phyloP scores from a whole-genome alignment of 64 coral and sea anemone genomes.

The Montipora cactus region DNA sequence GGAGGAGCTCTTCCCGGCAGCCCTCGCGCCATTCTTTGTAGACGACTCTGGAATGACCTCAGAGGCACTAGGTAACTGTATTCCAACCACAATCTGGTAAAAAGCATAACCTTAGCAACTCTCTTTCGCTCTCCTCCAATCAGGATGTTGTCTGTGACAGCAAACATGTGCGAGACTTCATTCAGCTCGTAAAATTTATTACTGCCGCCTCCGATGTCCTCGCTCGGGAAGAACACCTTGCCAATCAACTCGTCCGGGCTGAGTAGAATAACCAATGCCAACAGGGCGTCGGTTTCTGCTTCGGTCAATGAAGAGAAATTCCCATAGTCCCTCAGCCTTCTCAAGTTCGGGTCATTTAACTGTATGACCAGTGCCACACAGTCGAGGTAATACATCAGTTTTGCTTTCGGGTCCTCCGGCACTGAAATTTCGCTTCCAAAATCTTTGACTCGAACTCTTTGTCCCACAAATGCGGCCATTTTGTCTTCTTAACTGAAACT shows the following conservation, averaged over 20 bases:
- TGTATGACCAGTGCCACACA: neutral
- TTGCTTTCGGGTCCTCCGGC: neutral
- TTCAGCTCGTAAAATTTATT: conserved; percentile 10
- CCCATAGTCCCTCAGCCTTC: neutral
- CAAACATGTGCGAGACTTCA: neutral
- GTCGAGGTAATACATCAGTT: neutral
- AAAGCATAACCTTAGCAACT: conserved; percentile 12
- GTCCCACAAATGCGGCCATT: neutral
- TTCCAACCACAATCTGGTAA: neutral
- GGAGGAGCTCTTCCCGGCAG: neutral
- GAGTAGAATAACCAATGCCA: conserved; percentile 1
- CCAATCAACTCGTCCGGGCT: conserved; percentile 6
- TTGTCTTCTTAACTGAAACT: neutral
- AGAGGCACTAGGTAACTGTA: neutral
- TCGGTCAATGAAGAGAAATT: neutral
- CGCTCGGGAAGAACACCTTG: conserved; percentile 15
- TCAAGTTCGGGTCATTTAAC: neutral
- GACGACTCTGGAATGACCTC: neutral
- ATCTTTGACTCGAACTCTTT: conserved; percentile 1
- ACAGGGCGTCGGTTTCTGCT: neutral
- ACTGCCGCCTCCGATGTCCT: neutral
- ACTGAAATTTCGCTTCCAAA: neutral
- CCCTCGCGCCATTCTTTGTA: conserved; percentile 10
- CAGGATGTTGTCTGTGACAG: neutral
- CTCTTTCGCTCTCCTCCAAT: neutral